Evolutionary conservation across 2,113 vertebrate genomes (phyloP).

Genomic region (human (Homo sapiens)): DNA sequence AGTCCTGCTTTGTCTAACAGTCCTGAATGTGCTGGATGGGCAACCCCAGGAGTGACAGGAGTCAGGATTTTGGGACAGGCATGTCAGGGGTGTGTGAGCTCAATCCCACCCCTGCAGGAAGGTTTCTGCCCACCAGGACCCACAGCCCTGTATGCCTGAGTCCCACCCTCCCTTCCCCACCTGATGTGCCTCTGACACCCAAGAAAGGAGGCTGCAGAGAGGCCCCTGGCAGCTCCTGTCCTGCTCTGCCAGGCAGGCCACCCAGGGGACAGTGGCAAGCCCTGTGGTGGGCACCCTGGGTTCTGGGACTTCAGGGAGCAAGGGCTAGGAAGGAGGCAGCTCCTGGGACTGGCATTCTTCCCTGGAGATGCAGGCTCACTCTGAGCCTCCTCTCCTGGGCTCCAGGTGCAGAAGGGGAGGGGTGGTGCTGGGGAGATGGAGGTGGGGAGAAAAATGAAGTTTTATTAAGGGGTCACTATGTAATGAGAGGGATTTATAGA

Average conservation of each 20-base stretch:
- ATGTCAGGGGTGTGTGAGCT: neutral
- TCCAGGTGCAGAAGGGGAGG: neutral
- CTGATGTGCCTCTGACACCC: neutral
- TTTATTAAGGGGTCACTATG: neutral
- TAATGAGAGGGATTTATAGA: neutral
- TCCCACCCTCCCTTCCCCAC: fast-evolving
- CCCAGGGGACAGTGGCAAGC: fast-evolving
- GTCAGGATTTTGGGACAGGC: neutral
- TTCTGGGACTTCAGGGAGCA: neutral
- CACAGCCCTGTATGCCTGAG: fast-evolving
- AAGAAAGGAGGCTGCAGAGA: neutral
- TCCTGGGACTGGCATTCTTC: neutral
- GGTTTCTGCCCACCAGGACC: neutral
- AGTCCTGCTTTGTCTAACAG: neutral
- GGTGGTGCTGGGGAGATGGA: neutral
- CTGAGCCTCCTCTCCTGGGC: neutral
- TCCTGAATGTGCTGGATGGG: neutral
- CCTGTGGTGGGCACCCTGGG: neutral
- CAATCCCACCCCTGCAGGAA: neutral
- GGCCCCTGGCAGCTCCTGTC: neutral
- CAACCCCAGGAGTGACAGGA: neutral
- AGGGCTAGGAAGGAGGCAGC: neutral
- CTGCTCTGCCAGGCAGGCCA: no score
- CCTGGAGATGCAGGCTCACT: neutral
- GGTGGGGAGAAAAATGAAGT: neutral